phyloP scores from a whole-genome alignment of 1,140 invertebrate genomes.

The Anadara kagoshimensis region DNA sequence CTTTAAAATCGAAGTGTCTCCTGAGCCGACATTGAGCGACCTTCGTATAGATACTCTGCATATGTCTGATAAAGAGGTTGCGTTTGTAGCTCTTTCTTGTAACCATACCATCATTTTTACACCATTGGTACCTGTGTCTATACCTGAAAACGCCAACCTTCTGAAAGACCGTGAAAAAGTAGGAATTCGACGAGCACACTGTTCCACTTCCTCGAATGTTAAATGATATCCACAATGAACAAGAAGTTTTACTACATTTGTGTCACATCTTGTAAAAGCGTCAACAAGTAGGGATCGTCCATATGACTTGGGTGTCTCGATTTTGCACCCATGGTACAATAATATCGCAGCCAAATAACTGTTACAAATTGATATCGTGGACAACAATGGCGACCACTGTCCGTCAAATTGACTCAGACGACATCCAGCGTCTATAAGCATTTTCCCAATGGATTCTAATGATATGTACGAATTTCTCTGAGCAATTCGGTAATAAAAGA shows the following conservation, averaged over 20 bases:
- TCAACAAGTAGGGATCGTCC: slow-evolving; percentile 62
- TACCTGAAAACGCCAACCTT: slow-evolving; percentile 52
- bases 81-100: slow-evolving; percentile 43
- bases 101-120: slow-evolving; percentile 57
- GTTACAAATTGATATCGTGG: slow-evolving; percentile 62
- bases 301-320: slow-evolving; percentile 44
- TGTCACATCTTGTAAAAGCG: slow-evolving; percentile 64
- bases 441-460: slow-evolving; percentile 54
- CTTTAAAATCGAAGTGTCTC: slow-evolving; percentile 56
- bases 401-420: slow-evolving; percentile 60
- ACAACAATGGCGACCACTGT: slow-evolving; percentile 63
- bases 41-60: slow-evolving; percentile 54
- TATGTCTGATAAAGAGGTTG: slow-evolving; percentile 48
- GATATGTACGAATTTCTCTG: slow-evolving; percentile 55
- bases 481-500: slow-evolving; percentile 66
- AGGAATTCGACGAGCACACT: slow-evolving; percentile 59
- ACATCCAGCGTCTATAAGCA: slow-evolving; percentile 59
- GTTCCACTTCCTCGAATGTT: slow-evolving; percentile 60
- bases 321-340: slow-evolving; percentile 59
- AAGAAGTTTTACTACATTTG: slow-evolving; percentile 57
- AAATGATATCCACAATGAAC: slow-evolving; percentile 60
- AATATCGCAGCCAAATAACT: slow-evolving; percentile 61
- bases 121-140: slow-evolving; percentile 44
- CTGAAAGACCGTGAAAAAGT: slow-evolving; percentile 62
- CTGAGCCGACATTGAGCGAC: slow-evolving; percentile 49